Percentiles rank a stretch among this genome's conserved stretches.
Evolutionary conservation across 2,888 invertebrate genomes (phyloP).

Genomic region (Epirrhoe tristata): DNA sequence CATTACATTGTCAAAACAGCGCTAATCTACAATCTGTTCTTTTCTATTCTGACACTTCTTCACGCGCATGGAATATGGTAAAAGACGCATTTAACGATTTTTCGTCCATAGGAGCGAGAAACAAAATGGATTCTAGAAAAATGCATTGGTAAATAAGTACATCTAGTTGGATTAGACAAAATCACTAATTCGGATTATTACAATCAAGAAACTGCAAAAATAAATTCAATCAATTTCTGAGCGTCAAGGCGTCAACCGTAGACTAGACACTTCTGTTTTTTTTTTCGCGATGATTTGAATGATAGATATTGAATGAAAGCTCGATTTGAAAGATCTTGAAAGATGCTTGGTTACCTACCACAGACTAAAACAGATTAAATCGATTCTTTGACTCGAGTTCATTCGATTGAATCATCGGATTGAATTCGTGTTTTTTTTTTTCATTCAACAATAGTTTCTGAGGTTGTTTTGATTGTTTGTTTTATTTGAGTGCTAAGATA

Average conservation of each 20-base stretch:
- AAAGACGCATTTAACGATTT: conserved; percentile 66
- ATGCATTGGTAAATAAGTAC: conserved; percentile 58
- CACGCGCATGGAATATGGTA: conserved; percentile 78
- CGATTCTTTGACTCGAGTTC: background rate
- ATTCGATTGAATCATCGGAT: no score
- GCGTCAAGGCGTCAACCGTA: conserved; percentile 75
- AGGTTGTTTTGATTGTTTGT: no score
- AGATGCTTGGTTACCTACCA: background rate
- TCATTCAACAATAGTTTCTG: no score
- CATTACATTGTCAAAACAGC: conserved; percentile 73
- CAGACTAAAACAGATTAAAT: background rate
- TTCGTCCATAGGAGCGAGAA: conserved; percentile 46
- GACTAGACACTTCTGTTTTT: conserved; percentile 65
- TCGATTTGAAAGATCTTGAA: background rate
- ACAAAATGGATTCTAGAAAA: conserved; percentile 46
- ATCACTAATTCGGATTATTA: conserved; percentile 46
- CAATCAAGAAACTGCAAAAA: conserved; percentile 58
- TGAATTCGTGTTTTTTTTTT: no score
- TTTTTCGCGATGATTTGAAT: conserved; percentile 34
- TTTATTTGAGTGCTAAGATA: no score
- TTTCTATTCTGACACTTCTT: conserved; percentile 75
- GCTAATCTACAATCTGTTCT: conserved; percentile 58
- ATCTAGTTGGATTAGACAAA: conserved; percentile 13
- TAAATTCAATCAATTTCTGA: conserved; percentile 50
- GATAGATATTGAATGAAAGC: no score